Evolutionary conservation across 1,140 invertebrate species (phyloP).

Genomic region (Brachionus plicatilis): DNA sequence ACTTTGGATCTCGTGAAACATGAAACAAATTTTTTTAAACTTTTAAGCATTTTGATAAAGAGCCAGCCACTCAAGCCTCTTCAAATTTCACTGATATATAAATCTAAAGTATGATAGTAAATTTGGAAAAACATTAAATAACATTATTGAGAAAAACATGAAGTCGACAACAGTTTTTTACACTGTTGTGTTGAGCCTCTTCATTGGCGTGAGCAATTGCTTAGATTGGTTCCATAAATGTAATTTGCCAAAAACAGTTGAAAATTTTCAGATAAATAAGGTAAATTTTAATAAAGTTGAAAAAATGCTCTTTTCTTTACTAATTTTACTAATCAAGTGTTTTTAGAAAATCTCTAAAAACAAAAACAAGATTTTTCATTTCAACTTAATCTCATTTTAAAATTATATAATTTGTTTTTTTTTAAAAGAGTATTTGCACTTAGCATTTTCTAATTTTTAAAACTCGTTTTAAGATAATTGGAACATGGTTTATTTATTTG

Average conservation of each 20-base stretch:
- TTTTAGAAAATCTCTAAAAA: not conserved
- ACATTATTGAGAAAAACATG: not conserved
- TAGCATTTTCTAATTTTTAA: not conserved
- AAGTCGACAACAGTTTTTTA: not conserved
- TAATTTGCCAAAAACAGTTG: not conserved
- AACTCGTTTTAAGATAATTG: not conserved
- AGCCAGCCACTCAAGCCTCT: not conserved
- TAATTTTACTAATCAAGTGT: too few relatives aligned
- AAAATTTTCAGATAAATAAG: slow-evolving; percentile 10
- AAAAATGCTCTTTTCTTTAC: slow-evolving; percentile 9
- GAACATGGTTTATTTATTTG: slow-evolving; percentile 13
- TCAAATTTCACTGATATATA: not conserved
- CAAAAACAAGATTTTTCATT: not conserved
- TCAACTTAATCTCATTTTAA: not conserved
- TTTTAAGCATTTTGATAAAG: not conserved
- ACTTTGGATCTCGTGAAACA: not conserved
- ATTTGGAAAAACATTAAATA: not conserved
- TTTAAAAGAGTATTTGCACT: not conserved
- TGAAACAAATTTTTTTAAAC: not conserved
- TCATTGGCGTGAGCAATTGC: not conserved
- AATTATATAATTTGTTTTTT: not conserved
- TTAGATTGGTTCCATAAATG: not conserved
- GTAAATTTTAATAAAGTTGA: not conserved
- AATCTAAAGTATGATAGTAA: not conserved
- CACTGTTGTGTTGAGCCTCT: not conserved